phyloP scores from a whole-genome alignment of 2,888 invertebrate species.

The Caenorhabditis virilis region DNA sequence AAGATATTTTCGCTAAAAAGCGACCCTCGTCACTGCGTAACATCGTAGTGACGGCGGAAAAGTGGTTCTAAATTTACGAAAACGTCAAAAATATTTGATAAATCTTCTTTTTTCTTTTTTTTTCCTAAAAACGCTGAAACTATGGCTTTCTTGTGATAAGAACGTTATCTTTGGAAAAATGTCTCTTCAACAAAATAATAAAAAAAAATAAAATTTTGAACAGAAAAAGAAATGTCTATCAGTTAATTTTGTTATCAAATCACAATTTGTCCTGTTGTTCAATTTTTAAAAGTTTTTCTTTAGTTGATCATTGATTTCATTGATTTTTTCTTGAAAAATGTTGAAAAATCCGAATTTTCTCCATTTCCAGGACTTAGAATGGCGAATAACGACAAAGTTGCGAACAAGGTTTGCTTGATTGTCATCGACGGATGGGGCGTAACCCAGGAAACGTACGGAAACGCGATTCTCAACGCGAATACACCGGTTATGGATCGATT shows the following conservation, averaged over 20 bases:
- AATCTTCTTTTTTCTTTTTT: no score
- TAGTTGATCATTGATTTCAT: background rate
- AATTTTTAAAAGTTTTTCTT: background rate
- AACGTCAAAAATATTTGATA: no score
- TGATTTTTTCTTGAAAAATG: background rate
- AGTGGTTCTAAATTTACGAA: no score
- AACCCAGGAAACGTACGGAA: slow-evolving; percentile 68
- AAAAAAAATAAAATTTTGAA: no score
- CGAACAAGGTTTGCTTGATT: slow-evolving; percentile 69
- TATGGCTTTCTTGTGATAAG: no score
- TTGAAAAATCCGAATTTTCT: background rate
- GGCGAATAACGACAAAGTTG: slow-evolving; percentile 55
- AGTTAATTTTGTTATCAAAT: background rate
- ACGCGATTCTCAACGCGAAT: slow-evolving; percentile 70
- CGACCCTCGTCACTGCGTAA: no score
- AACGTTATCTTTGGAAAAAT: no score
- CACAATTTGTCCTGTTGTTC: background rate
- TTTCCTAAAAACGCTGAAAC: no score
- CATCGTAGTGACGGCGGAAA: no score
- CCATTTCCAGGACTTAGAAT: slow-evolving; percentile 14
- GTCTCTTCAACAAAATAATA: no score
- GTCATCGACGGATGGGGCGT: slow-evolving; percentile 72
- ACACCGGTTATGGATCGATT: slow-evolving; percentile 71
- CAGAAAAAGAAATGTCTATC: no score
- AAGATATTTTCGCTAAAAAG: no score